phyloP scores from a whole-genome alignment of 2,888 invertebrate genomes.

The Mythimna impura region DNA sequence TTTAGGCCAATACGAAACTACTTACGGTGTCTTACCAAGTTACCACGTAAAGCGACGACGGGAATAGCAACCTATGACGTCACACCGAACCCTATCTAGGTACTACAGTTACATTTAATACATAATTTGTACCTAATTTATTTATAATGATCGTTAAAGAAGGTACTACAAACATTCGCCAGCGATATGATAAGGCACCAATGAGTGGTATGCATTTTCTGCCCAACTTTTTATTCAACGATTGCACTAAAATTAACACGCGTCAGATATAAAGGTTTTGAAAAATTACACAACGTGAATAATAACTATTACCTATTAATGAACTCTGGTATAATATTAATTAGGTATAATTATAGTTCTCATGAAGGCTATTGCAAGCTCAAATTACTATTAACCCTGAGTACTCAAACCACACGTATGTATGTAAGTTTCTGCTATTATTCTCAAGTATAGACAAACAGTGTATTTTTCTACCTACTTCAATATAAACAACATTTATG shows the following conservation, averaged over 20 bases:
- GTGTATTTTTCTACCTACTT: conserved; percentile 25
- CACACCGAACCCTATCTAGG: conserved; percentile 47
- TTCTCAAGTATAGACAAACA: conserved; percentile 31
- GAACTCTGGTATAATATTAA: conserved; percentile 30
- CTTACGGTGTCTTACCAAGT: conserved; percentile 70
- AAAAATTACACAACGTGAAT: conserved; percentile 18
- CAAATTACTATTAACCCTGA: conserved; percentile 57
- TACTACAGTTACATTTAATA: conserved; percentile 50
- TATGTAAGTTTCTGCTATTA: conserved; percentile 22
- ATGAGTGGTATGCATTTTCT: conserved; percentile 37
- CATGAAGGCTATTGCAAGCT: conserved; percentile 55
- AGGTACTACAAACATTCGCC: conserved; percentile 50
- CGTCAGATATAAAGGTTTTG: background rate
- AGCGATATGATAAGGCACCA: conserved; percentile 57
- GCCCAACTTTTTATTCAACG: conserved; percentile 20
- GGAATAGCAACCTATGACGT: conserved; percentile 52
- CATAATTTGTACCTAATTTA: conserved; percentile 52
- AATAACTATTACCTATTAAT: conserved; percentile 21
- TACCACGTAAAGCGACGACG: conserved; percentile 61
- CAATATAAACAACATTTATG: conserved; percentile 22
- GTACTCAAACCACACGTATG: conserved; percentile 38
- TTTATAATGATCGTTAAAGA: conserved; percentile 41
- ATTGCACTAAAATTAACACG: conserved; percentile 4
- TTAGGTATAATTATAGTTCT: conserved; percentile 36
- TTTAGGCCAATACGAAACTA: conserved; percentile 81